Evolutionary conservation across 2,888 invertebrate genomes (phyloP), one percentile per base, ranked within the genome.

Genomic region (Agonopterix alstromeriana): DNA sequence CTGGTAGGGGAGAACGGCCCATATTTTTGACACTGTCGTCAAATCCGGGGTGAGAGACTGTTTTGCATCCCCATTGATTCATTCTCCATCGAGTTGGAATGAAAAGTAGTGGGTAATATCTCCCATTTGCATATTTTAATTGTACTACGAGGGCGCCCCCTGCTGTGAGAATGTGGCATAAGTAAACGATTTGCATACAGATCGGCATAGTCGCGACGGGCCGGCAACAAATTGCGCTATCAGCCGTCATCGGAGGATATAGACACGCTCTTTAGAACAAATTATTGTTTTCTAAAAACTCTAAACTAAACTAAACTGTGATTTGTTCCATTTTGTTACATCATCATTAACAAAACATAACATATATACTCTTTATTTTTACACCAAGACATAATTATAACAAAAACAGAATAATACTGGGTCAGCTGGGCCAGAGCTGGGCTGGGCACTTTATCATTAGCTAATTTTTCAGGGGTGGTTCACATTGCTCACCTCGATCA

Each of bases 91-190:
- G 77, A 70, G 59, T 60, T 60, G 76, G 77, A 82, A 83, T 81
- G 78, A 81, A 85, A 86, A 84, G 82, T 85, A 83, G 83, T 85
- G 76, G 75, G 80, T 82, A 78, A 86, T 84, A 82, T 82, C 74
- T 65, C 57, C 61, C 69, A 88, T 88, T 86, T 85, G 80, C 88
- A 88, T 87, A 88, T 88, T 88, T 87, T 88, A 87, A 87, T 87
- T 87, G 85, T 87, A 75, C 77, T 73, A 74, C 69, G 65, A 67
- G 70, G 71, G 72, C 60, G 67, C 57, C 71, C 66, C 74, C 67
- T 54, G 65, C 64, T 61, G 73, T 74, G 80, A 68, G 78, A 83
- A 82, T 80, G 73, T 76, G 75, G 73, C 73, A 72, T 78, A 77
- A 78, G 82, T 72, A 70, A 66, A 54, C 61, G 63, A 83, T 87